These are phyloP conservation scores for Catharus ustulatus DNA, from an alignment of 2,797 vertebrate genomes.

Conservation along the genomic window DNA sequence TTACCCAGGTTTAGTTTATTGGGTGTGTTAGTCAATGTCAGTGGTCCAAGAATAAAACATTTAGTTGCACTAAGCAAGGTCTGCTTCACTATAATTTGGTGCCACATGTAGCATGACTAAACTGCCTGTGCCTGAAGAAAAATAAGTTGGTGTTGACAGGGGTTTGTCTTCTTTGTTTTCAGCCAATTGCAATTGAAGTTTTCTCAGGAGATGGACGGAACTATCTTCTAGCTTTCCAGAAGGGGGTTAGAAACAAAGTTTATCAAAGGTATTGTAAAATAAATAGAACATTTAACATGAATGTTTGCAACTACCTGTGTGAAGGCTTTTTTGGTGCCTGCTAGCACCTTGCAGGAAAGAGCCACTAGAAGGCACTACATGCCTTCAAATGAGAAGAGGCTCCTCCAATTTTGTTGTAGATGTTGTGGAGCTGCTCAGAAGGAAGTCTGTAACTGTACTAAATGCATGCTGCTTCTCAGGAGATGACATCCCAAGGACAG, in stretches of 20 bases:
- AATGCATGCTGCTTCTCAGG: not conserved
- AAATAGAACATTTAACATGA: not conserved
- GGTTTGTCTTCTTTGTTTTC: slow-evolving; percentile 21
- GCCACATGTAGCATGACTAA: not conserved
- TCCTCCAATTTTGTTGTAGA: fast-evolving
- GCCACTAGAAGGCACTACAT: not conserved
- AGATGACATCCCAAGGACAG: fast-evolving
- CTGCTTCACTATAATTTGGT: not conserved
- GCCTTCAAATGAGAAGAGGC: not conserved
- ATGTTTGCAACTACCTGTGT: not conserved
- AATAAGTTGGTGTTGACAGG: not conserved
- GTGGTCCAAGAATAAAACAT: not conserved
- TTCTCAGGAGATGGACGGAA: slow-evolving; percentile 97
- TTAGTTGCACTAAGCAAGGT: not conserved
- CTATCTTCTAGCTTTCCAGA: slow-evolving; percentile 95
- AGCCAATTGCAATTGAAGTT: slow-evolving; percentile 98
- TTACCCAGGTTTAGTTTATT: not conserved
- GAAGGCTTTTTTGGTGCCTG: not conserved
- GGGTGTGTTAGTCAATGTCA: not conserved
- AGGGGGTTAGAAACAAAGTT: slow-evolving; percentile 97
- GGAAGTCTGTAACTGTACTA: not conserved
- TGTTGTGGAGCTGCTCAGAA: not conserved
- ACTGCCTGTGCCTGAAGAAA: not conserved
- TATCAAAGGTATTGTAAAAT: slow-evolving; percentile 90
- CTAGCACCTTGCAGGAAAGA: not conserved